Base-by-base conservation (phyloP, 2,797 vertebrate genomes). In the Ptychadena robeensis region DNA sequence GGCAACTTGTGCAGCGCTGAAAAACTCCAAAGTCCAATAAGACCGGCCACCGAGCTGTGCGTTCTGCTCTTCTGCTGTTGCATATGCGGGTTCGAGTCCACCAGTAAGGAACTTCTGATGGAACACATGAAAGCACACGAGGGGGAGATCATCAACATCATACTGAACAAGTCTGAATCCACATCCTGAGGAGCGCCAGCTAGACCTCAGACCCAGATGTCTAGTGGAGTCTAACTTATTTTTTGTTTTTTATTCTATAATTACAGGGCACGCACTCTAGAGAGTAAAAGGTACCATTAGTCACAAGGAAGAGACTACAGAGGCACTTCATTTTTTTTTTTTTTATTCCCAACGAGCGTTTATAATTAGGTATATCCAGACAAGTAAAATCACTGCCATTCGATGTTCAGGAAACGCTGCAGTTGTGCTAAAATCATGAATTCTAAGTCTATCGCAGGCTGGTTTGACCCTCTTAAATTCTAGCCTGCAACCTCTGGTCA, bases 21-120 rank as follows among this genome's bases (percentile, higher is more conserved):
- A 71, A 94, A 93, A 84, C 86, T 79, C 80, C 86, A 88, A 40
- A 65, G 65, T 72, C 83, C 87, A 4, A 79, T 88, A 79, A 9
- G 92, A 81, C 48, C 91, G 59, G 74, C 89, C 76, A 93, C 95
- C 88, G 98, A 98, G 86, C 96, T 96, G 85, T 99, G 97, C 0
- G 90, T 99, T 87, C 92, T 99, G 31, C 90, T 99, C 73, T 99
- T 99, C 93, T 99, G 98, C 90, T 99, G 97, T 90, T 98, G 97
- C 35, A 97, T 99, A 89, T 99, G 98, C n/a, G 96, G 97, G 73
- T 98, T 98, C 11, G 98, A 99, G 87, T 99, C 97, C 25, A 97
- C 96, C 86, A 98, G 95, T 87, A 98, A 98, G 88, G 97, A 99
- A 87, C 95, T 95, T 28, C 94, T 99, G 85, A 89, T 95, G 83